phyloP scores from a whole-genome alignment of 2,797 vertebrate genomes.

The Leptodactylus fallax region DNA sequence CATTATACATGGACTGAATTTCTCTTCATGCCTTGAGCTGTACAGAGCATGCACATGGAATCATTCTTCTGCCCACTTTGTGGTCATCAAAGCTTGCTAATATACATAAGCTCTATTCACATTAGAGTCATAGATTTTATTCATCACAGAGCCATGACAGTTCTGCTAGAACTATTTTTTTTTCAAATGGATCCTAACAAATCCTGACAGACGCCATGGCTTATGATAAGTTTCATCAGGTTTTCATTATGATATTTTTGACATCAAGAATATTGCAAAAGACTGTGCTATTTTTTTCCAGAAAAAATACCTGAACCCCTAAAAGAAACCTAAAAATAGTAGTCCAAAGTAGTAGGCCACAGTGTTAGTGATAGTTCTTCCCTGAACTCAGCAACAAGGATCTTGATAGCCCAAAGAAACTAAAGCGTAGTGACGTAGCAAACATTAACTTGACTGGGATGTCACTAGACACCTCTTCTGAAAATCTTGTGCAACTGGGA shows the following conservation, averaged over 20 bases:
- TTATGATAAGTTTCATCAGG: too few species aligned
- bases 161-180: not conserved
- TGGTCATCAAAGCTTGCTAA: not conserved
- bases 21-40: not conserved
- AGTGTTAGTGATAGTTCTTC: too few species aligned
- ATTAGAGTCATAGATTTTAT: not conserved
- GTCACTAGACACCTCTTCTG: too few species aligned
- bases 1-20: not conserved
- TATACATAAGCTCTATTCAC: not conserved
- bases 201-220: not conserved
- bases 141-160: not conserved
- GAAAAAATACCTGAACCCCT: not conserved
- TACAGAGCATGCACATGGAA: not conserved
- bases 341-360: too few species aligned
- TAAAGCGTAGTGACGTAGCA: too few species aligned
- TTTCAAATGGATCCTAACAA: not conserved
- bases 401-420: too few species aligned
- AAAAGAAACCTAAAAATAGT: too few species aligned
- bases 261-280: not conserved
- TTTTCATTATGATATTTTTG: not conserved
- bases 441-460: too few species aligned
- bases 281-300: not conserved
- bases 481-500: too few species aligned
- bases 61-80: not conserved
- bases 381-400: too few species aligned